Evolutionary conservation across 2,888 invertebrate species (phyloP), one percentile per base, ranked within the genome.

Genomic region (Syritta pipiens): DNA sequence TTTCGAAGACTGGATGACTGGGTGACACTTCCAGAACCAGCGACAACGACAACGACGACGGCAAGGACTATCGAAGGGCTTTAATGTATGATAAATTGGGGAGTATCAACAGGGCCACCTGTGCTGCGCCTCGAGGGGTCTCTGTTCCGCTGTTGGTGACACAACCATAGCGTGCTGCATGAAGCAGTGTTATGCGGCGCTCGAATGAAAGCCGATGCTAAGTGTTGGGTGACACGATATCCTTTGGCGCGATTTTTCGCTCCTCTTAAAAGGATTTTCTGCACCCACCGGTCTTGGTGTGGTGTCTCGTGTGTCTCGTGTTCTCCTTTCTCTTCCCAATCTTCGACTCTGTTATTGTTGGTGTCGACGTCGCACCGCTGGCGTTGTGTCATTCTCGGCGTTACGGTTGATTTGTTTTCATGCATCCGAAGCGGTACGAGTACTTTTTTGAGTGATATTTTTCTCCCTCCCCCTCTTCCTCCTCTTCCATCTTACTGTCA

Each of bases 211-310:
- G 77, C 76, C 77, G 81, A 82, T 81, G 76, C 81, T 82, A 81
- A 82, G 81, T 82, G 81, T 59, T 63, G 69, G 81, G 59, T 77
- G 81, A 82, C 82, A 81, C 81, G 82, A 76, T 51, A 68, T 72
- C 62, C 69, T 74, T 67, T 67, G 65, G 74, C 49, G 65, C 57
- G 76, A 74, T 74, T 77, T 74, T 77, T 81, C 63, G 63, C 67
- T 71, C 76, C 75, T 57, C 46, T 35, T 24, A 17, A 71, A 63
- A 57, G 14, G 12, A 26, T n/a, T n/a, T n/a, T n/a, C n/a, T n/a
- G n/a, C n/a, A n/a, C n/a, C n/a, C n/a, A n/a, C n/a, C n/a, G n/a
- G n/a, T n/a, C n/a, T n/a, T n/a, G n/a, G n/a, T n/a, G 30, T 24
- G 26, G n/a, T 14, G 19, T 12, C 14, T 3, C 22, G 7, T 40